phyloP scores from a whole-genome alignment of 2,113 vertebrate species.

The Phyllostomus hastatus region DNA sequence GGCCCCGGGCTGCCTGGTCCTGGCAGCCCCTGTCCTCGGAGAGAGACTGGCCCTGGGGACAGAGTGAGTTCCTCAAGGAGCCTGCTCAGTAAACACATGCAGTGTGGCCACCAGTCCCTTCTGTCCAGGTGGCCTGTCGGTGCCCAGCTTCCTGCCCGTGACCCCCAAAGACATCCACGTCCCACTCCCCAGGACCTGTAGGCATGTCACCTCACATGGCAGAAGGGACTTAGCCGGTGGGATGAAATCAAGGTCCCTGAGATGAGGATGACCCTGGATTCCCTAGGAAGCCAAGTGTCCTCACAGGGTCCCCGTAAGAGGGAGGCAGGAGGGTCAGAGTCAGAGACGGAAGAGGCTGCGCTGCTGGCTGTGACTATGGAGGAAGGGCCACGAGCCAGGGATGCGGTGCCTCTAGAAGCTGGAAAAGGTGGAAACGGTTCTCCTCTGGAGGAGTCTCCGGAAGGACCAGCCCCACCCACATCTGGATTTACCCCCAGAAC shows the following conservation, averaged over 20 bases:
- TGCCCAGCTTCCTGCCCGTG: not conserved
- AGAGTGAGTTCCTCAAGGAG: not conserved
- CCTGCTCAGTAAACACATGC: not conserved
- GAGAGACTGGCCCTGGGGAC: not conserved
- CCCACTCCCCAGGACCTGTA: not conserved
- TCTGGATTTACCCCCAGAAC: not conserved
- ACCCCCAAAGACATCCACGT: not conserved
- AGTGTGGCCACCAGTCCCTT: too few species aligned
- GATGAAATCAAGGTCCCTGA: not conserved
- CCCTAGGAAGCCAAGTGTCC: fast-evolving
- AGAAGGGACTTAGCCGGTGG: not conserved
- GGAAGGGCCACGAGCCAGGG: fast-evolving
- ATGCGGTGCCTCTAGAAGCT: fast-evolving
- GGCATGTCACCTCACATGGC: fast-evolving
- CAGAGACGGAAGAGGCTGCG: fast-evolving
- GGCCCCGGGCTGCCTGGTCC: not conserved
- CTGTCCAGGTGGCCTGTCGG: too few species aligned
- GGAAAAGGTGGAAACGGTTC: fast-evolving
- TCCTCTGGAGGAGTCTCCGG: not conserved
- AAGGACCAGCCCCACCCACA: fast-evolving
- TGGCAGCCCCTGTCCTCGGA: not conserved
- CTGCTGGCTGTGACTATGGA: not conserved
- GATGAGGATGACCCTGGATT: not conserved
- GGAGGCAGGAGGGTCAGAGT: not conserved
- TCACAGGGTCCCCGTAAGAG: not conserved